Evolutionary conservation across 2,888 invertebrate genomes (phyloP), one percentile per base, ranked within the genome.

Genomic region (Trichogramma dendrolimi): DNA sequence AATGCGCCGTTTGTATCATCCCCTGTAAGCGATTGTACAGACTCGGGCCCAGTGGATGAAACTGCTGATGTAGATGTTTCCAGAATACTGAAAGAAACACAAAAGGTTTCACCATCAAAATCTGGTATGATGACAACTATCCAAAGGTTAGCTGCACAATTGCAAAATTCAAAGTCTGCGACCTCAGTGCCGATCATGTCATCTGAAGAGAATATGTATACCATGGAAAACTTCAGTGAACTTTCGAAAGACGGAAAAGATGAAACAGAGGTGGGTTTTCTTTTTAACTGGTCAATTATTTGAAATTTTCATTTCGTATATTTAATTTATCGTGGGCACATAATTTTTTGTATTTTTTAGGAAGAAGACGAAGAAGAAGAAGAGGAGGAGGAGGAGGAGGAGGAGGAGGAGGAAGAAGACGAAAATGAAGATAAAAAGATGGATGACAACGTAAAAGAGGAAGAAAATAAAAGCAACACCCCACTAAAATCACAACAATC

Each of bases 101-200:
- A 27, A 27, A 74, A 73, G 4, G 70, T 67, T 42, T 68, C 70
- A 4, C 68, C 74, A 0, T 70, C 72, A 0, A 75, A 74, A 42
- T 75, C 68, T 14, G 71, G 71, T 0, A 77, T 78, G 75, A 68
- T 76, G 61, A 76, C 75, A 27, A 79, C 78, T 4, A 79, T 79
- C 51, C 78, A 79, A 49, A 71, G 78, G 55, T 70, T 80, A 0
- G 77, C 77, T 2, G 80, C 79, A 5, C 76, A 78, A 27, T 64
- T 79, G 8, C 72, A 77, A 65, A 71, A 71, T 51, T 67, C 71
- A 48, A 75, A 77, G 52, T 63, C 67, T 43, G 43, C 10, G 11
- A 6, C 6, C 4, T 27, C 47, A 8, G 44, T 39, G 46, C n/a
- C 8, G 38, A 27, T 27, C 1, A 27, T 27, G 3, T 27, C 27